Evolutionary conservation across 53 echinoderm and acorn worm genomes (phyloP).

Genomic region (Patiria pectinifera): DNA sequence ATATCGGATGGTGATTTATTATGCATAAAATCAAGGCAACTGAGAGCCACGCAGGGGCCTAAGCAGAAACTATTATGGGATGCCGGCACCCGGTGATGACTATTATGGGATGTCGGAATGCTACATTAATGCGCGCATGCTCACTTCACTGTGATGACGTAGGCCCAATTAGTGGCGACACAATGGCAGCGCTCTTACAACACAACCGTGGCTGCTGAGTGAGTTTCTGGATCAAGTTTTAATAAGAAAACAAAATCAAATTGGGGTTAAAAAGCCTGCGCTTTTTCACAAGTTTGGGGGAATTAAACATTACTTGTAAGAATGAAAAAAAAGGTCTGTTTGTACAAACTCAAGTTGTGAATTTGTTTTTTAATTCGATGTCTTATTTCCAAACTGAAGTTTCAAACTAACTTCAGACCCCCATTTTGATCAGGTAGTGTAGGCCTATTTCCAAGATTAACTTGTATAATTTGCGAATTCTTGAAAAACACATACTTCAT

Average conservation of each 20-base stretch:
- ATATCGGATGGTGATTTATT: constrained; percentile 47
- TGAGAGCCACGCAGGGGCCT: constrained; percentile 41
- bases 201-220: background rate
- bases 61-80: constrained; percentile 60
- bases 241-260: background rate
- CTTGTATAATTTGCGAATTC: no score
- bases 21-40: constrained; percentile 58
- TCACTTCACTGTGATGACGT: constrained; percentile 50
- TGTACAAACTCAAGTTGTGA: background rate
- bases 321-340: background rate
- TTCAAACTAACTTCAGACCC: background rate
- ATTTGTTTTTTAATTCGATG: background rate
- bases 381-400: background rate
- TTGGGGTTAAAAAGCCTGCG: background rate
- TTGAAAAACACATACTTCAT: no score
- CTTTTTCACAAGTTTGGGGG: background rate
- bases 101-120: constrained; percentile 62
- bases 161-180: constrained; percentile 42
- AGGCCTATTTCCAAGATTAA: no score
- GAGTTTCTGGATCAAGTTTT: background rate
- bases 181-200: constrained; percentile 27
- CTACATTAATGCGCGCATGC: constrained; percentile 50
- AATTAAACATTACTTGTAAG: background rate
- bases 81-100: constrained; percentile 24
- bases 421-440: background rate